These are phyloP conservation scores for Ceraclea dissimilis DNA, from an alignment of 2,888 invertebrate genomes.

Conservation along the genomic window DNA sequence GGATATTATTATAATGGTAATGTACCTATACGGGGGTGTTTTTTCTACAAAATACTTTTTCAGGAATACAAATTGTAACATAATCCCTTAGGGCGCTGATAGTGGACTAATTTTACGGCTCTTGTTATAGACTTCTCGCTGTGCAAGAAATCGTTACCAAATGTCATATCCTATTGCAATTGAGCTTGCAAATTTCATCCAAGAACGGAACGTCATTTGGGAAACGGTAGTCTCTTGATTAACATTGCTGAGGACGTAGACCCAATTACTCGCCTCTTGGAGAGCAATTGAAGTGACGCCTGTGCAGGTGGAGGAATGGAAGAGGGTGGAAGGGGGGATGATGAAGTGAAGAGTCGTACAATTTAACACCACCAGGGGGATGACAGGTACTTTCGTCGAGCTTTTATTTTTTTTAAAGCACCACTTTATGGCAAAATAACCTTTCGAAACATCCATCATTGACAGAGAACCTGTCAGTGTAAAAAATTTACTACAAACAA, in stretches of 20 bases:
- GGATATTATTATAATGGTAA: too few relatives aligned
- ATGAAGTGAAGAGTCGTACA: not conserved
- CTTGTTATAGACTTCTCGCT: too few relatives aligned
- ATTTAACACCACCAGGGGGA: not conserved
- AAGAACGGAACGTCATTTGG: not conserved
- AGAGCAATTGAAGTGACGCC: not conserved
- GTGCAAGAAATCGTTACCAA: too few relatives aligned
- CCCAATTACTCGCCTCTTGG: not conserved
- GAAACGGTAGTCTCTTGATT: not conserved
- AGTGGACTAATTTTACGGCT: too few relatives aligned
- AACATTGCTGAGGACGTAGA: not conserved
- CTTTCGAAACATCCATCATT: not conserved
- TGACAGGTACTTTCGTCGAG: not conserved
- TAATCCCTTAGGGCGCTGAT: too few relatives aligned
- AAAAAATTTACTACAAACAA: not conserved
- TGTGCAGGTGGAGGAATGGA: not conserved
- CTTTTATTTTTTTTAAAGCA: not conserved
- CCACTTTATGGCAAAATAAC: not conserved
- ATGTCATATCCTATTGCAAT: not conserved
- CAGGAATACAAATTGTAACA: too few relatives aligned
- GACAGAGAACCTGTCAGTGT: not conserved
- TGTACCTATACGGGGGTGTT: too few relatives aligned
- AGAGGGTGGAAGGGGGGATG: not conserved
- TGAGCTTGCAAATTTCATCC: not conserved
- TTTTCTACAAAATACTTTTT: too few relatives aligned